Base-by-base conservation (phyloP, 2,113 vertebrate species). In the Phylloscopus trochiloides region DNA sequence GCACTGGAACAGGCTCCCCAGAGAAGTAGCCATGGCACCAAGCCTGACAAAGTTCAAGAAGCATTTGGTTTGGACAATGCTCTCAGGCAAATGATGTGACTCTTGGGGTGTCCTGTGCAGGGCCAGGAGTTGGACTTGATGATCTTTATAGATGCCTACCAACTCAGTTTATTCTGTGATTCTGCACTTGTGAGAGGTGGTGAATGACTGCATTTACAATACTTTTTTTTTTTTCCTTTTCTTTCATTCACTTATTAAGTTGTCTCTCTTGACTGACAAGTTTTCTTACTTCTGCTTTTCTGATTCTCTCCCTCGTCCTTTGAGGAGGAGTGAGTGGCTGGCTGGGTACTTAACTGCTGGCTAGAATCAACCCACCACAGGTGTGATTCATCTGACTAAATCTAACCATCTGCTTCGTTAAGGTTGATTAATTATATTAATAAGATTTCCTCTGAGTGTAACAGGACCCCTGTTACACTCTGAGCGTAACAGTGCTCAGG, bases 231-330 rank as follows among this genome's bases (percentile, higher is more conserved):
- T 22, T 52, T 48, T 42, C 32, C 66, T n/a, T 8, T 42, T 43
- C 21, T 75, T 72, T 90, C 15, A 5, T 81, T 90, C 45, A 34
- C 17, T 68, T 59, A 50, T 36, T 85, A 72, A 76, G 26, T 21
- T 72, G 17, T 40, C 72, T 43, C 1, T 32, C 38, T 76, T 68
- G n/a, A 85, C 28, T 36, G 25, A 43, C 1, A 13, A 57, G 7
- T 63, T 68, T 83, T 80, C 68, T 80, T 11, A 15, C 16, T 87
- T 90, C 20, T 71, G 45, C 11, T 86, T 80, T 80, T 68, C 77
- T 90, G 48, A 50, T 72, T 78, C 45, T 73, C 19, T 68, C 24
- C 19, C 0, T 2, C 22, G 17, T 59, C 26, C 40, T 81, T 85
- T 65, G 34, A 55, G 45, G 13, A 31, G 19, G 50, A 63, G 43